These are phyloP conservation scores for Semotilus atromaculatus DNA, from an alignment of 2,797 vertebrate species.

Conservation along the genomic window DNA sequence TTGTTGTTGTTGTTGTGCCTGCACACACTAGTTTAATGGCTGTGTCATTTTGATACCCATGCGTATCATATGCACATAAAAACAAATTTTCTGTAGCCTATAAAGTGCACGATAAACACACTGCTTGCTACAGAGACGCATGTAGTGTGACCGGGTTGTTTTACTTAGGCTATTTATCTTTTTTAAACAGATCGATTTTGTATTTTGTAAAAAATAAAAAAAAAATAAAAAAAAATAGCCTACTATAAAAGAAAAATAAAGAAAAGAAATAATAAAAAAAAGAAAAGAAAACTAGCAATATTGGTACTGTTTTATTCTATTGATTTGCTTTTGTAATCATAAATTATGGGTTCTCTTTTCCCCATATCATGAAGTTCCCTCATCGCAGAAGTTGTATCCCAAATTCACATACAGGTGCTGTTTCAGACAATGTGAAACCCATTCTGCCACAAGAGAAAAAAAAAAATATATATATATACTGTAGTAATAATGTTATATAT, in stretches of 20 bases:
- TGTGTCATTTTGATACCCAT: not conserved
- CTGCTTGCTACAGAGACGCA: no score
- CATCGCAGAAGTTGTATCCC: not conserved
- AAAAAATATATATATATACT: no score
- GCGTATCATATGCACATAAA: no score
- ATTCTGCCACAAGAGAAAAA: no score
- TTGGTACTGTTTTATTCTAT: not conserved
- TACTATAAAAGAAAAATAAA: not conserved
- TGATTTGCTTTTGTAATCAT: not conserved
- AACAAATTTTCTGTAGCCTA: no score
- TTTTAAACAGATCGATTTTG: accelerated
- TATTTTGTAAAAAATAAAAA: not conserved
- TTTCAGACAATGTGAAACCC: not conserved
- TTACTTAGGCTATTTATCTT: not conserved
- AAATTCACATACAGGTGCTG: not conserved
- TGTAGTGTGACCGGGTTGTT: no score
- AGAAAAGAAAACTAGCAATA: not conserved
- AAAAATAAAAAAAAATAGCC: not conserved
- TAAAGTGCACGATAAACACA: no score
- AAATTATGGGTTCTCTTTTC: not conserved
- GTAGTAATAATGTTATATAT: no score
- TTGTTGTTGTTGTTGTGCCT: not conserved
- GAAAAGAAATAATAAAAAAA: no score
- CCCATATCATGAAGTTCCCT: not conserved
- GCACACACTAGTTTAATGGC: not conserved